Conservation (phyloP, 2,113 vertebrate genomes). For the Catharus fuscescens region DNA sequence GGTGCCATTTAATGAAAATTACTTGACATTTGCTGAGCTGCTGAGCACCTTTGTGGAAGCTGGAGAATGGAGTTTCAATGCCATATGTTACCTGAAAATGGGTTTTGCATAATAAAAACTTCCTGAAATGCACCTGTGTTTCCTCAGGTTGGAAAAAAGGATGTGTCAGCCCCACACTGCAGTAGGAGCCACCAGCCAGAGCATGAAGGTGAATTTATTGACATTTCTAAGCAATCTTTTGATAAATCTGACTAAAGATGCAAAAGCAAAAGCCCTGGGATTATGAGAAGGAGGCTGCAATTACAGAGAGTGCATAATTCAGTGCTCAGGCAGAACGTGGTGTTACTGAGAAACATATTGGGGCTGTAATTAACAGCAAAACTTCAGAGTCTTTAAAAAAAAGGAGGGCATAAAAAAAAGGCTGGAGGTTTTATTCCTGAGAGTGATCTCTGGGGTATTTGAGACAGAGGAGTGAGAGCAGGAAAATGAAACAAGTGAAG, state of each 20-base stretch:
- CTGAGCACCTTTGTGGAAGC: not conserved
- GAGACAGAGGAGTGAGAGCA: not conserved
- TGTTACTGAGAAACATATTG: not conserved
- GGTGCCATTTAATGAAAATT: not conserved
- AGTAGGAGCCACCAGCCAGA: not conserved
- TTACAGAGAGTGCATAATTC: not conserved
- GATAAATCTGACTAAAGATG: not conserved
- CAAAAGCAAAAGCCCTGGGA: not conserved
- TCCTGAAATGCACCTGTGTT: not conserved
- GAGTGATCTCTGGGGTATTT: not conserved
- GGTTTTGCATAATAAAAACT: not conserved
- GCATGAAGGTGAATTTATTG: not conserved
- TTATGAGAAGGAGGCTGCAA: not conserved
- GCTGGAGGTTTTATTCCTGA: not conserved
- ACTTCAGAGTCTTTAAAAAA: not conserved
- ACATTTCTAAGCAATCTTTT: not conserved
- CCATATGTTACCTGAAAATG: not conserved
- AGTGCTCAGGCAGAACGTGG: not conserved
- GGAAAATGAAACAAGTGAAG: not conserved
- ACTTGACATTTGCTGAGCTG: conserved; percentile 40
- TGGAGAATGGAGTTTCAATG: not conserved
- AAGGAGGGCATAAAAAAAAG: not conserved
- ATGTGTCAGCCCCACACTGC: not conserved
- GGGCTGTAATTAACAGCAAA: not conserved
- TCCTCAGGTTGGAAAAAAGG: not conserved